Base-by-base conservation (phyloP, 2,113 vertebrate species). In the Microcebus griseorufus region DNA sequence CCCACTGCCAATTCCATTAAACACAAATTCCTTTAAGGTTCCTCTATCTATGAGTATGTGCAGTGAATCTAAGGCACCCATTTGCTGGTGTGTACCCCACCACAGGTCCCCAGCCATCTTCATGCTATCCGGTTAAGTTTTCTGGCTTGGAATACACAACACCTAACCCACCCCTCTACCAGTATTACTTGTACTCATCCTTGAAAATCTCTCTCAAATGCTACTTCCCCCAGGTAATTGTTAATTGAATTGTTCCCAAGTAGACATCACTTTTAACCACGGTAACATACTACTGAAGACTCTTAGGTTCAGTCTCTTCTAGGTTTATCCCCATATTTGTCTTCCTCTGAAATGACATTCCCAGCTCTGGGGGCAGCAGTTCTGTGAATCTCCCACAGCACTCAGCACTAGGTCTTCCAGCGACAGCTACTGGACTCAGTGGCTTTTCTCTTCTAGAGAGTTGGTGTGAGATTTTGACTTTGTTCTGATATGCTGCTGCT, bases 41-140 rank as follows among this genome's bases (percentile, higher is more conserved):
- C 64, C 80, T 25, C 0, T 29, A 29, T 75, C 65, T 62, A 14
- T 34, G 58, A 9, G 27, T 3, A 34, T 1, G 10, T 42, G 64
- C n/a, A 0, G 0, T 18, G 53, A 48, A 23, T 60, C 58, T 42
- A 53, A 23, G 0, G 0, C 3, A 34, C 2, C n/a, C 18, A 23
- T 20, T 14, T 7, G 13, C 34, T 5, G 37, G 27, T 27, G 64
- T 48, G 34, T 7, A 29, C 2, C 11, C 58, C 12, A 9, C 7
- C 72, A 25, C 27, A 3, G 45, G 37, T 32, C 32, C 25, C 53
- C 64, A 25, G 1, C 25, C 48, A 17, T 2, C 37, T 86, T 39
- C 6, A 12, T 14, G 48, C 20, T 67, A 7, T 27, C 7, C 5
- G 32, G 58, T 8, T 18, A 39, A 22, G 58, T 48, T 37, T 85